These are phyloP conservation scores for Littorina saxatilis DNA, from an alignment of 1,140 invertebrate genomes.

Conservation along the genomic window DNA sequence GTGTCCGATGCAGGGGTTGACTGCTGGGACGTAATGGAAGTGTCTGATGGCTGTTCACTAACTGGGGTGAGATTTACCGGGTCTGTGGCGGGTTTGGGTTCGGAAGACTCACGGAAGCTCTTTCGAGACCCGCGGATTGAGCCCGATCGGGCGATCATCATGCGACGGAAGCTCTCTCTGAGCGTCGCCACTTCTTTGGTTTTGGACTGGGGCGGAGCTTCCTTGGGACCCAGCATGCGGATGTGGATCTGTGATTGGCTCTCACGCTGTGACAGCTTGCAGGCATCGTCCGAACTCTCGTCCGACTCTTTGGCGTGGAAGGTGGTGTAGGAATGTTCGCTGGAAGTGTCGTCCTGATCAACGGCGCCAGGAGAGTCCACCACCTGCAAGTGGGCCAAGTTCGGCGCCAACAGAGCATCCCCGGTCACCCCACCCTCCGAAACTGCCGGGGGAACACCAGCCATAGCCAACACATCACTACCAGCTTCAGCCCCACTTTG, in stretches of 20 bases:
- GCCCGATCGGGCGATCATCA: constrained; percentile 68
- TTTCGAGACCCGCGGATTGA: constrained; percentile 44
- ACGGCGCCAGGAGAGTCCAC: background rate
- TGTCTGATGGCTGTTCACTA: constrained; percentile 15
- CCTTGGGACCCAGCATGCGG: constrained; percentile 64
- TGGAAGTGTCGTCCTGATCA: constrained; percentile 65
- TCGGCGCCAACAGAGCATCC: background rate
- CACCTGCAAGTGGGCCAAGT: constrained; percentile 20
- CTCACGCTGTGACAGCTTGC: constrained; percentile 45
- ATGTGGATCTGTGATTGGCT: constrained; percentile 64
- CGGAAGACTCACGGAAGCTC: constrained; percentile 29
- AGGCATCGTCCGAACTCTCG: constrained; percentile 58
- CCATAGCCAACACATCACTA: constrained; percentile 41
- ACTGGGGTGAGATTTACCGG: constrained; percentile 20
- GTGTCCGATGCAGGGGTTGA: too few species aligned
- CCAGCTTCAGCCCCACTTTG: constrained; percentile 62
- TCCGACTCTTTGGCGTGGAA: constrained; percentile 64
- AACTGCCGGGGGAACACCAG: background rate
- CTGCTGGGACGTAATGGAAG: background rate
- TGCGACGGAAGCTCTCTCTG: constrained; percentile 68
- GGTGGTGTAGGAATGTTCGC: constrained; percentile 68
- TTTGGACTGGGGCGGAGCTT: constrained; percentile 68
- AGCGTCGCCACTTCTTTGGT: constrained; percentile 67
- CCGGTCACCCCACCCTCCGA: background rate
- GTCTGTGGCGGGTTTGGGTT: background rate